Evolutionary conservation across 2,113 vertebrate species (phyloP).

Genomic region (Myrmecophaga tridactyla): DNA sequence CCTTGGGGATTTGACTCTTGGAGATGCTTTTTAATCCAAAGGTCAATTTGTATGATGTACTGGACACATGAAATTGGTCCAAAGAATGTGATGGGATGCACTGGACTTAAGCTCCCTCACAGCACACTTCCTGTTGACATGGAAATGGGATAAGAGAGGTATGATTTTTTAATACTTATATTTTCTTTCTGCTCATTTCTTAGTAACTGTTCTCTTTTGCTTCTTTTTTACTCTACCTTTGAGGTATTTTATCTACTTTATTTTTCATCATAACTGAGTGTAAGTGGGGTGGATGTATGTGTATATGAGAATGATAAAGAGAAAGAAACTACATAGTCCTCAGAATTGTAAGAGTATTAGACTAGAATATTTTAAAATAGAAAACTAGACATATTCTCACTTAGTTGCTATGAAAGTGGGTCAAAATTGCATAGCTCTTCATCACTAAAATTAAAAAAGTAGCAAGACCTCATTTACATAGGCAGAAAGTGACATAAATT

Average conservation of each 20-base stretch:
- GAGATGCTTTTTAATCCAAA: background rate
- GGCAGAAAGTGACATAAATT: conserved; percentile 53
- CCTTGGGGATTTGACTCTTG: background rate
- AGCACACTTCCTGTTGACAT: background rate
- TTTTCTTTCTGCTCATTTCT: background rate
- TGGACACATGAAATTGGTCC: background rate
- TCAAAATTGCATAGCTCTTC: conserved; percentile 7
- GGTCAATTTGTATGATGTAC: background rate
- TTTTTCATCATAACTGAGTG: background rate
- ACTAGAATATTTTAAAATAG: conserved; percentile 1
- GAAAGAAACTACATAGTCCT: background rate
- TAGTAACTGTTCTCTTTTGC: background rate
- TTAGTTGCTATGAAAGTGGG: conserved; percentile 39
- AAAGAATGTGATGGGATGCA: background rate
- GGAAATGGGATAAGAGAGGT: background rate
- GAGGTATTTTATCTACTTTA: background rate
- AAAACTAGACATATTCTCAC: background rate
- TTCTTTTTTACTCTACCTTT: background rate
- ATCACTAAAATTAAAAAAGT: conserved; percentile 47
- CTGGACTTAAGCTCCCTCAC: background rate
- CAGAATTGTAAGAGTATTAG: background rate
- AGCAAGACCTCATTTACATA: conserved; percentile 31
- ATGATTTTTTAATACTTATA: background rate
- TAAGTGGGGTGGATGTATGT: background rate
- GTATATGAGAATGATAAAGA: background rate